Evolutionary conservation across 2,888 invertebrate species (phyloP), one percentile per base, ranked within the genome.

Genomic region (Heliconius aoede): DNA sequence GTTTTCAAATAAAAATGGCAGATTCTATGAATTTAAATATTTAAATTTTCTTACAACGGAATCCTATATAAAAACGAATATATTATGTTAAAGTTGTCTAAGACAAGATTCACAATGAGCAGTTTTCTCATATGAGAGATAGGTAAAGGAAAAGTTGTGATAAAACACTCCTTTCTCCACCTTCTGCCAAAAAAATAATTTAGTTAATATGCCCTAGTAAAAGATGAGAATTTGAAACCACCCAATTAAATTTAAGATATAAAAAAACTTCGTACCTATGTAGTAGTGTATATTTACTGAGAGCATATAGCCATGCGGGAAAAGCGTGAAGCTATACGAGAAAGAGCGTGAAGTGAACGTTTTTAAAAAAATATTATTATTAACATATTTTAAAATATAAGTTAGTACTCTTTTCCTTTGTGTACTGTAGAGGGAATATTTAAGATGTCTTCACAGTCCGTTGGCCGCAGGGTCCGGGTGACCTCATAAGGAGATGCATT

Each of bases 401-500:
- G 18, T 65, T 65, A 7, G 36, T 65, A 40, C 24, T 40, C 24
- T 65, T 64, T 65, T 4, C 40, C 65, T 36, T 65, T 65, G 32
- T 32, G 13, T 61, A 21, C 5, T 40, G 13, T 64, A 72, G 69
- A 62, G 79, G 79, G 77, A 79, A 77, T 68, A 28, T 13, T 36
- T 62, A 72, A 72, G 77, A 76, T 78, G 72, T 62, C 64, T 72
- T 78, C 77, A 73, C 79, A 77, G 72, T 79, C 73, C 72, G 77
- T 32, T 72, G 79, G 58, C 32, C 36, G 69, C 72, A 80, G 80
- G 80, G 80, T 80, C 80, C 73, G 80, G 68, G 78, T 76, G 80
- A 80, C 80, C 80, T 80, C 78, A 80, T 76, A 65, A 64, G 72
- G 78, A 78, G 78, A 75, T 79, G 71, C 76, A 36, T 62, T 64